Evolutionary conservation across 2,113 vertebrate species (phyloP), one percentile per base, ranked within the genome.

Genomic region (Arenaria interpres): DNA sequence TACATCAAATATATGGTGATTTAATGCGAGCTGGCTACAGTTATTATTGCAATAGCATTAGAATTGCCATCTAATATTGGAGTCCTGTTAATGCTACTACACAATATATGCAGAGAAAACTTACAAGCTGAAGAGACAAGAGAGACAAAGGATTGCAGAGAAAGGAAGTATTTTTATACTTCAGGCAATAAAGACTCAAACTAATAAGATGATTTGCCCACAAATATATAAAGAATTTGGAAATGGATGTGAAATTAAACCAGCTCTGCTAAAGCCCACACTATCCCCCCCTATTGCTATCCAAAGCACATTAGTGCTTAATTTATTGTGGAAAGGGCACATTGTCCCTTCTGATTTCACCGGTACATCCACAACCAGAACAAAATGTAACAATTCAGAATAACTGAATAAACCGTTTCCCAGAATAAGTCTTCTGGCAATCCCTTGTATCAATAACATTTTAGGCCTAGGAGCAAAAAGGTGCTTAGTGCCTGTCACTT

Each of bases 1-100:
- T 90, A 41, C 85, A 94, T 95, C 85, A 95, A 90, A 71, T 88
- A 77, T 23, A 82, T 6, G n/a, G 88, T 95, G 88, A 93, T 90
- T 93, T 91, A 88, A 77, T 50, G 73, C 2, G 20, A 88, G 35
- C 45, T 85, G 56, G 80, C 56, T 59, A 22, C 87, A 93, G 33
- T 73, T 66, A 54, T 35, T 89, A 54, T 35, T 89, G 69, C 50
- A 89, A 35, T 9, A 90, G 46, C 60, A 51, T 59, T 68, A 79
- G 73, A 93, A 82, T 48, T 71, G 22, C 37, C 71, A 69, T 88
- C 51, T 72, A 69, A 76, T 85, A 43, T 0, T 3, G 53, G 66
- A 75, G 32, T 64, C 33, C 60, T 64, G 43, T n/a, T 91, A 78
- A 67, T 66, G 67, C 9, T 67, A 24, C 66, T 64, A 9, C 46